Evolutionary conservation across 2,113 vertebrate species (phyloP).

Genomic region (Caracal caracal): DNA sequence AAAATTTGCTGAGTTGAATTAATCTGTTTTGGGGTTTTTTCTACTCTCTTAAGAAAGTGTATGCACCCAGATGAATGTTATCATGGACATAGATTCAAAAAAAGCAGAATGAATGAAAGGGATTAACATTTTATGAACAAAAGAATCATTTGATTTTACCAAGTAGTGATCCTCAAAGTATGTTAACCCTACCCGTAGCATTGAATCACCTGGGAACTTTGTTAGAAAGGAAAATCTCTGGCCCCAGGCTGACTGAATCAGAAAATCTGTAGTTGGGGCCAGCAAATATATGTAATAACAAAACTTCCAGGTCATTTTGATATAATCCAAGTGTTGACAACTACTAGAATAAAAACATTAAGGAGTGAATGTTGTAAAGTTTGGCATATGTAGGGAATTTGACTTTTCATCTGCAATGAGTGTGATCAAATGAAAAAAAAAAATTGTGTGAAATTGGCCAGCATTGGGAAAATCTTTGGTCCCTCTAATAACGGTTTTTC

Average conservation of each 20-base stretch:
- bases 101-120: background rate
- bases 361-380: background rate
- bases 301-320: background rate
- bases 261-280: background rate
- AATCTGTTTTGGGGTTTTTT: background rate
- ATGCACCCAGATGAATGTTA: background rate
- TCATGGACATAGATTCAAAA: background rate
- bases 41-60: background rate
- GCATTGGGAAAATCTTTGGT: background rate
- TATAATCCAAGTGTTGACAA: background rate
- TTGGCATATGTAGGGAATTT: background rate
- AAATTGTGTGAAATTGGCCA: background rate
- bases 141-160: slow-evolving; percentile 26
- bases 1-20: background rate
- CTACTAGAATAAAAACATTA: background rate
- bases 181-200: background rate
- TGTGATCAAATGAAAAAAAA: background rate
- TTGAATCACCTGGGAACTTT: background rate
- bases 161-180: background rate
- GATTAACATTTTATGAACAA: background rate
- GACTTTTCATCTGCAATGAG: background rate
- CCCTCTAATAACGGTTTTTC: background rate
- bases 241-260: background rate
- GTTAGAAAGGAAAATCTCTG: background rate
- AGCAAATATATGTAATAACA: background rate